phyloP scores from a whole-genome alignment of 2,797 vertebrate genomes.

The Sebastes minor region DNA sequence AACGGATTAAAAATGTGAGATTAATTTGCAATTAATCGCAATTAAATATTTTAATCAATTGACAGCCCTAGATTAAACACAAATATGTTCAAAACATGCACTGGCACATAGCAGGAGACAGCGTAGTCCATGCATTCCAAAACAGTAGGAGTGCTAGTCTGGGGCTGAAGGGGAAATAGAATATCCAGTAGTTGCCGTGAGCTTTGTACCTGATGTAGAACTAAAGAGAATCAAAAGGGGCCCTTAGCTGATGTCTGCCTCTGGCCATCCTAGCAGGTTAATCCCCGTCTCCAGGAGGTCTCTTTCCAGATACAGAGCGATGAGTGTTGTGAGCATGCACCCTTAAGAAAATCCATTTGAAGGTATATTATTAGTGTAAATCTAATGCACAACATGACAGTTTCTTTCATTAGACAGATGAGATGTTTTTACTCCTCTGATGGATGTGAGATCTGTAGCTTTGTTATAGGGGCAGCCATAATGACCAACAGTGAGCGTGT shows the following conservation, averaged over 20 bases:
- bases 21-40: too few relatives aligned
- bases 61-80: too few relatives aligned
- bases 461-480: conserved; percentile 33
- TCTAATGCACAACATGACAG: conserved; percentile 23
- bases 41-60: too few relatives aligned
- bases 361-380: conserved; percentile 23
- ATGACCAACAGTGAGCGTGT: conserved; percentile 43
- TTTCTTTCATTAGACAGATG: conserved; percentile 29
- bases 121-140: too few relatives aligned
- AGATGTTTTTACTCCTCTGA: conserved; percentile 45
- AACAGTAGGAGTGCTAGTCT: too few relatives aligned
- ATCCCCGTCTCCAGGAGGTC: background rate
- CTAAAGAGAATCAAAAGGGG: background rate
- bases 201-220: background rate
- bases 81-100: too few relatives aligned
- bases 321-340: background rate
- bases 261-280: background rate
- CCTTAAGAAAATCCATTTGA: conserved; percentile 30
- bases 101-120: too few relatives aligned
- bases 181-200: background rate
- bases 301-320: background rate
- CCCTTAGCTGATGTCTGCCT: background rate
- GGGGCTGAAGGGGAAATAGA: background rate
- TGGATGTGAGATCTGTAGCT: conserved; percentile 44
- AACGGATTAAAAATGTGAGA: too few relatives aligned